Evolutionary conservation across 2,113 vertebrate genomes (phyloP).

Genomic region (Sebastes schlegelii): DNA sequence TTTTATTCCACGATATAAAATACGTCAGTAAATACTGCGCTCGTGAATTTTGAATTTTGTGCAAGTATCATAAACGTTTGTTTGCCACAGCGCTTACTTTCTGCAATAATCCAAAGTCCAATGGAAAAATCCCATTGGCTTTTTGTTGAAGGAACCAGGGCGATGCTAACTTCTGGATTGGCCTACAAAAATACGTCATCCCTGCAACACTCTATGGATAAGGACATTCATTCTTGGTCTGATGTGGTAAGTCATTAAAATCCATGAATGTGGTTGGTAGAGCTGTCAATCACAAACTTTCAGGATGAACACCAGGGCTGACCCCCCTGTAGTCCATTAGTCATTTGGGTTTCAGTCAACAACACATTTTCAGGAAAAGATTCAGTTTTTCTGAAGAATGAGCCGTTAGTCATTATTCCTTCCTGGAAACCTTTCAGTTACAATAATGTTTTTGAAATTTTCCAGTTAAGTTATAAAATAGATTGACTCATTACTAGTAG

Average conservation of each 20-base stretch:
- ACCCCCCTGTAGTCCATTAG: neutral
- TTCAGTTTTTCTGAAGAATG: conserved; percentile 10
- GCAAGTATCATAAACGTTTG: too few species aligned
- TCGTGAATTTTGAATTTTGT: too few species aligned
- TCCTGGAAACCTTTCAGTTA: neutral
- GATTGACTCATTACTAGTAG: neutral
- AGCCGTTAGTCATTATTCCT: neutral
- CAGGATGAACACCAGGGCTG: neutral
- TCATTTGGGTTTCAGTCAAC: conserved; percentile 11
- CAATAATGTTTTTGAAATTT: neutral
- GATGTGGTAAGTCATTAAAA: conserved; percentile 27
- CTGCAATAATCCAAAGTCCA: too few species aligned
- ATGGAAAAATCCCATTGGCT: too few species aligned
- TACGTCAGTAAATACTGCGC: too few species aligned
- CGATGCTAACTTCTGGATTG: too few species aligned
- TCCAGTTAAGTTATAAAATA: neutral
- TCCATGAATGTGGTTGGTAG: conserved; percentile 18
- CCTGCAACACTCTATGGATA: neutral
- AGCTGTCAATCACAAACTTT: conserved; percentile 40
- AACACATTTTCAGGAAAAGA: neutral
- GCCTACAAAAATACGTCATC: too few species aligned
- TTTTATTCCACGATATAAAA: too few species aligned
- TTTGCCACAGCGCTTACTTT: too few species aligned
- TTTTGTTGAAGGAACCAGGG: too few species aligned
- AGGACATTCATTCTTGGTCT: conserved; percentile 13